Percentiles rank a stretch among this genome's conserved stretches.
Evolutionary conservation across 2,888 invertebrate species (phyloP).

Genomic region (Criorhina ranunculi): DNA sequence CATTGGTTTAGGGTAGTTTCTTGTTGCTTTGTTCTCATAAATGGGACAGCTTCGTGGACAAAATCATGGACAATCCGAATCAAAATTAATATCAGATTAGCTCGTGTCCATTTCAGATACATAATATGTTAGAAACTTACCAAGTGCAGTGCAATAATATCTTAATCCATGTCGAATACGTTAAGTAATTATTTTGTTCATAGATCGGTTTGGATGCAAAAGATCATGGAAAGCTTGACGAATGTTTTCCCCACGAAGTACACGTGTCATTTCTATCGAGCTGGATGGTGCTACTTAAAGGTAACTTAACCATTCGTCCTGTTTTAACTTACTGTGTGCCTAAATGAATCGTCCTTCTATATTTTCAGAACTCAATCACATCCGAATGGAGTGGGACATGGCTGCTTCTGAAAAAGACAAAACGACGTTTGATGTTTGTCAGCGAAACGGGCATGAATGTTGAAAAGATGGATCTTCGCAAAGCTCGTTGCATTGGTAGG

Average conservation of each 20-base stretch:
- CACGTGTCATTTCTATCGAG: conserved; percentile 89
- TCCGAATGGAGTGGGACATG: conserved; percentile 90
- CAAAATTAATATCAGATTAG: too few species aligned
- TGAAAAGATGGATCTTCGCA: conserved; percentile 90
- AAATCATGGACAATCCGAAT: too few species aligned
- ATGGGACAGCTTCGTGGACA: too few species aligned
- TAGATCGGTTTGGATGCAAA: conserved; percentile 90
- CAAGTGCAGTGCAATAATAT: not conserved
- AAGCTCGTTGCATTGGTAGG: conserved; percentile 91
- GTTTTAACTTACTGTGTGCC: conserved; percentile 24
- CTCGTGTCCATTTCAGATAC: too few species aligned
- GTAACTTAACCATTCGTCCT: conserved; percentile 80
- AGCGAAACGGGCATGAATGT: conserved; percentile 84
- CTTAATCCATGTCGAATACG: not conserved
- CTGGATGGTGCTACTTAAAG: conserved; percentile 93
- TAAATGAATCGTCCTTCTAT: conserved; percentile 13
- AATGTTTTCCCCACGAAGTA: conserved; percentile 88
- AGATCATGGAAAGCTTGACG: conserved; percentile 90
- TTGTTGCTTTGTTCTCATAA: not conserved
- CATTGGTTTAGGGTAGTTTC: conserved; percentile 1
- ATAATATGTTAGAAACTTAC: not conserved
- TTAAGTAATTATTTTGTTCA: conserved; percentile 79
- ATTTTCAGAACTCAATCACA: conserved; percentile 82
- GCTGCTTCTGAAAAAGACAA: conserved; percentile 90
- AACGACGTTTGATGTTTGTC: conserved; percentile 85